Evolutionary conservation across 2,888 invertebrate species (phyloP).

Genomic region (Spicauda simplicius): DNA sequence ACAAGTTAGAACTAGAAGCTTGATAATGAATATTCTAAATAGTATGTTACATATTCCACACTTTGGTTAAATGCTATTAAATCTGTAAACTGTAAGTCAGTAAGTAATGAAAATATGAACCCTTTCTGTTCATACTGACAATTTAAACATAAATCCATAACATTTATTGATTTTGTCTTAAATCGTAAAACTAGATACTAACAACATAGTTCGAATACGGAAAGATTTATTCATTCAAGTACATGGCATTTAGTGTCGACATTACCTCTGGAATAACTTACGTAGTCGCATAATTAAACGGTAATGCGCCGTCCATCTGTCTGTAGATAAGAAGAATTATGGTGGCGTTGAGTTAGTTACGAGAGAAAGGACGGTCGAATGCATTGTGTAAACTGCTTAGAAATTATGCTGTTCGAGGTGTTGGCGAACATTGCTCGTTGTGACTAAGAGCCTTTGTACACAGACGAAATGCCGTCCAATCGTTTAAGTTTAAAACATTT

Average conservation of each 20-base stretch:
- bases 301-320: constrained; percentile 34
- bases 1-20: too few relatives aligned
- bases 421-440: constrained; percentile 20
- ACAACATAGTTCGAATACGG: background rate
- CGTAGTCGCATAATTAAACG: constrained; percentile 35
- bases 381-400: constrained; percentile 38
- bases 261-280: constrained; percentile 18
- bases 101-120: too few relatives aligned
- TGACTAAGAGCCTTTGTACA: constrained; percentile 10
- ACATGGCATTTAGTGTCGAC: background rate
- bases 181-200: too few relatives aligned
- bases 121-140: too few relatives aligned
- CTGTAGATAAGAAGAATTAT: constrained; percentile 34
- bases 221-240: constrained; percentile 1
- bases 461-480: constrained; percentile 1
- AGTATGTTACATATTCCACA: too few relatives aligned
- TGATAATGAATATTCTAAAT: too few relatives aligned
- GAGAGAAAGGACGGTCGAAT: constrained; percentile 31
- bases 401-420: constrained; percentile 30
- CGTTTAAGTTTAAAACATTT: background rate
- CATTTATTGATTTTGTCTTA: too few relatives aligned
- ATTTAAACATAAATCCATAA: too few relatives aligned
- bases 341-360: constrained; percentile 24
- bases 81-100: too few relatives aligned
- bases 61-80: too few relatives aligned